Evolutionary conservation across 1,140 invertebrate species (phyloP).

Genomic region (Drosophila busckii): DNA sequence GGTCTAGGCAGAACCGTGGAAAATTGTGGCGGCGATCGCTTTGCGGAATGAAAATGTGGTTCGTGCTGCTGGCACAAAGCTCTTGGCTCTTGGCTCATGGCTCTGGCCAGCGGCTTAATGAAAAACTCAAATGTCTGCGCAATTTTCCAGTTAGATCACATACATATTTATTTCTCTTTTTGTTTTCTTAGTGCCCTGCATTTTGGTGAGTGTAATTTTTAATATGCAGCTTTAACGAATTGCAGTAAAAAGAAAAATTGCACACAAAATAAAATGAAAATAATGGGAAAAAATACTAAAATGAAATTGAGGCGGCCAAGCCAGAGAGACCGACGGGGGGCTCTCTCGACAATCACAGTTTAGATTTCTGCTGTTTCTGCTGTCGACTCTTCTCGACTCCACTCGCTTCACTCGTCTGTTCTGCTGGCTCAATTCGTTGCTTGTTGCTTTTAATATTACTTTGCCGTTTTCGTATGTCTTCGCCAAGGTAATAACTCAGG

Average conservation of each 20-base stretch:
- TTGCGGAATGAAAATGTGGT: constrained; percentile 70
- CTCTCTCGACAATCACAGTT: constrained; percentile 62
- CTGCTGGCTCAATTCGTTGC: constrained; percentile 5
- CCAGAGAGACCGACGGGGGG: not conserved
- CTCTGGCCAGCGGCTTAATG: constrained; percentile 39
- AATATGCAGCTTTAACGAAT: constrained; percentile 63
- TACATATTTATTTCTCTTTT: constrained; percentile 8
- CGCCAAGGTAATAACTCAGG: constrained; percentile 79
- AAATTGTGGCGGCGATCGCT: constrained; percentile 63
- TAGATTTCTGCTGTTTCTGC: constrained; percentile 53
- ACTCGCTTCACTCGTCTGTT: not conserved
- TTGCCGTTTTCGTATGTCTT: constrained; percentile 46
- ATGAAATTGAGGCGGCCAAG: constrained; percentile 58
- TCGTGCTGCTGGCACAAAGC: constrained; percentile 56
- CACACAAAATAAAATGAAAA: constrained; percentile 52
- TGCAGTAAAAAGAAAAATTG: constrained; percentile 27
- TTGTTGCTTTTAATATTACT: constrained; percentile 70
- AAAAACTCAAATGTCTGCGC: constrained; percentile 72
- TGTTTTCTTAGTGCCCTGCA: constrained; percentile 2
- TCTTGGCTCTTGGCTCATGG: not conserved
- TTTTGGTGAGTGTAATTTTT: constrained; percentile 64
- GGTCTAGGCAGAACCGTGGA: constrained; percentile 49
- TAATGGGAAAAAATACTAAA: constrained; percentile 73
- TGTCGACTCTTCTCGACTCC: not conserved
- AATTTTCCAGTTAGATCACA: constrained; percentile 73